phyloP scores from a whole-genome alignment of 2,113 vertebrate species.

The Stigmatopora argus region DNA sequence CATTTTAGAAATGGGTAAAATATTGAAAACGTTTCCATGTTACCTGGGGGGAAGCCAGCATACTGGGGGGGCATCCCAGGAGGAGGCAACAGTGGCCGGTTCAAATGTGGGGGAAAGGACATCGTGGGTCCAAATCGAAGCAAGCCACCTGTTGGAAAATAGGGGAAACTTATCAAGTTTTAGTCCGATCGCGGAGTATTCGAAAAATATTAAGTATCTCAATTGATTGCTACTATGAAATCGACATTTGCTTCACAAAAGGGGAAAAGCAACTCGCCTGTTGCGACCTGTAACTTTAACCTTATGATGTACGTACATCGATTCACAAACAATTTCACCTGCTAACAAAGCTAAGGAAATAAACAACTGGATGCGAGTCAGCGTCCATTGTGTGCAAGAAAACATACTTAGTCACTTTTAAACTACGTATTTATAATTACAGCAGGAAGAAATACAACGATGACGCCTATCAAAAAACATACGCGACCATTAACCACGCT shows the following conservation, averaged over 20 bases:
- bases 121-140: conserved; percentile 67
- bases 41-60: conserved; percentile 87
- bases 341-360: background rate
- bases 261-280: background rate
- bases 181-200: background rate
- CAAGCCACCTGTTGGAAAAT: conserved; percentile 65
- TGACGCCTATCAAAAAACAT: conserved; percentile 1
- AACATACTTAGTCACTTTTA: rapidly evolving
- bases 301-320: background rate
- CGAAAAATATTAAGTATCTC: background rate
- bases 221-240: too few relatives aligned
- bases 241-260: background rate
- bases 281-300: background rate
- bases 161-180: conserved; percentile 13
- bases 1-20: background rate
- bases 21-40: conserved; percentile 19
- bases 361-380: background rate
- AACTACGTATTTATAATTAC: background rate
- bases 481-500: conserved; percentile 38
- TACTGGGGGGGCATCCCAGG: conserved; percentile 90
- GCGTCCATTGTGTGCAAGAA: background rate
- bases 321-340: background rate
- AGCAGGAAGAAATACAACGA: background rate
- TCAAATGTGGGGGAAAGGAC: conserved; percentile 96
- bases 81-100: conserved; percentile 90